Base-by-base conservation (phyloP, 2,113 vertebrate genomes). In the Corythornis vintsioides region DNA sequence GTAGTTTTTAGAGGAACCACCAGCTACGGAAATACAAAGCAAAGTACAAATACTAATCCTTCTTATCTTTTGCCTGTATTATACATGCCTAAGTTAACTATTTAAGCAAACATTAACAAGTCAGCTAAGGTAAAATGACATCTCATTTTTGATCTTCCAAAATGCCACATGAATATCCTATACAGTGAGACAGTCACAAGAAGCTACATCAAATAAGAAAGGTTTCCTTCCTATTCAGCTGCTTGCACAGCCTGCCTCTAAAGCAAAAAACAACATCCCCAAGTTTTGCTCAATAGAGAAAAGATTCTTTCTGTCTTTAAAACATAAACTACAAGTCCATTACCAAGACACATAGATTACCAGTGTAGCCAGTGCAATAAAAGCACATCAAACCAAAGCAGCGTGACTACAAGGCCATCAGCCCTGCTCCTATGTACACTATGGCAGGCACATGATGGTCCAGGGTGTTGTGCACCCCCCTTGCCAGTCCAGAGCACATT, bases 41-140 rank as follows among this genome's bases (percentile, higher is more conserved):
- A 69, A 86, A 59, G 14, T 63, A 55, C 45, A 84, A 86, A 92
- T 47, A 64, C 19, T 47, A 70, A 73, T 56, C 1, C 0, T 81
- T 81, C 71, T 79, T 66, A 59, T 65, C 38, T 92, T 85, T 59
- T 70, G 20, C 22, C 70, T 70, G 29, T 63, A 77, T 6, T 60
- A 71, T 43, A 63, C 9, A 26, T 52, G 77, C 22, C 50, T 24
- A 16, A 71, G 52, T 35, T 90, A 82, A 76, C 31, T 71, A 61
- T 72, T 86, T 55, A 95, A 91, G 64, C 45, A 82, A 90, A 89
- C 22, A 63, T 52, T 52, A 92, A 70, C 26, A 83, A 60, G 33
- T 35, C 57, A 86, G 47, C 43, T 71, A 57, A 86, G 77, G 25
- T 50, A 90, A 93, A 89, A 82, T 19, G 26, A 43, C 22, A 53